These are phyloP conservation scores for Nanger granti DNA, from an alignment of 2,113 vertebrate genomes.

Conservation along the genomic window DNA sequence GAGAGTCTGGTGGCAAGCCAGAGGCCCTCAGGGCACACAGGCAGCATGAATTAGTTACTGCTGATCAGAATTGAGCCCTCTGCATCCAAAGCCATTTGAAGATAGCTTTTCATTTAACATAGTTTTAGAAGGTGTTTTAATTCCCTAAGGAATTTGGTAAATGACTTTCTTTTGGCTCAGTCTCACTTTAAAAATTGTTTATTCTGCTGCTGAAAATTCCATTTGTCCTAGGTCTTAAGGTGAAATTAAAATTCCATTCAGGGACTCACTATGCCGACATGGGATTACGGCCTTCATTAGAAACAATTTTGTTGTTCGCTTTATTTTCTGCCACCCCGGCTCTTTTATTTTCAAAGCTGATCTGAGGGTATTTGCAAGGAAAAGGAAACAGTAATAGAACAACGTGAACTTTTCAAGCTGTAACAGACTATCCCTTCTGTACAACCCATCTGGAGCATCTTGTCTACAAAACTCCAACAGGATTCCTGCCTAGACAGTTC, in stretches of 20 bases:
- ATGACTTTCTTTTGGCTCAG: constrained; percentile 45
- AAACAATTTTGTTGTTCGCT: constrained; percentile 35
- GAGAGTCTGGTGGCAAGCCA: neutral
- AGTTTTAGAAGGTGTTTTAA: constrained; percentile 48
- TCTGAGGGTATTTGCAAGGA: neutral
- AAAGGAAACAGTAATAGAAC: neutral
- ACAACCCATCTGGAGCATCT: neutral
- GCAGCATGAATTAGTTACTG: neutral
- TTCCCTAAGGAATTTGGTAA: constrained; percentile 32
- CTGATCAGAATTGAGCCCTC: constrained; percentile 34
- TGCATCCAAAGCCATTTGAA: constrained; percentile 20
- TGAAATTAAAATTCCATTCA: constrained; percentile 53
- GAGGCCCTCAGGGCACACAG: neutral
- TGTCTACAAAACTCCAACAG: neutral
- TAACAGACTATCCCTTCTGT: neutral
- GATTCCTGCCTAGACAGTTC: neutral
- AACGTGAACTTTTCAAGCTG: neutral
- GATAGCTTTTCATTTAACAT: constrained; percentile 27
- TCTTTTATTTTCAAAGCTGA: neutral
- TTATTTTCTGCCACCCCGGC: neutral
- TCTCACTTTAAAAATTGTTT: constrained; percentile 55
- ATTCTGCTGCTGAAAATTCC: constrained; percentile 37
- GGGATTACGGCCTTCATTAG: constrained; percentile 22
- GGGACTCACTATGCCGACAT: neutral
- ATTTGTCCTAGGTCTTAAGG: constrained; percentile 59